These are phyloP conservation scores for Spatulosminthurus flaviceps DNA, from an alignment of 2,888 invertebrate species.

Conservation along the genomic window DNA sequence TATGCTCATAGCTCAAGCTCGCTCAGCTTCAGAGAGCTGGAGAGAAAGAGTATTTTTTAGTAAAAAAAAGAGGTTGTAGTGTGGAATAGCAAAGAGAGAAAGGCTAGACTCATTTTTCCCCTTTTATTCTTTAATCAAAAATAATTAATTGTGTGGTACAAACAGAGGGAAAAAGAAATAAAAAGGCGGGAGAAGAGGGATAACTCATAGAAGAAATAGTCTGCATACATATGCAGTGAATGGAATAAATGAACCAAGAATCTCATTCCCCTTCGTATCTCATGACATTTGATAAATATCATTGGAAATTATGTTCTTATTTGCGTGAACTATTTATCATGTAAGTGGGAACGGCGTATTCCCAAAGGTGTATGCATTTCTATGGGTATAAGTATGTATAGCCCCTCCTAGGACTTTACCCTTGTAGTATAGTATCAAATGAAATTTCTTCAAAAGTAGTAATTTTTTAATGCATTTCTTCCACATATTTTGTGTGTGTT, in stretches of 20 bases:
- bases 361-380: neutral
- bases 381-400: neutral
- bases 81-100: conserved; percentile 31
- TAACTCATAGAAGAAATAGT: neutral
- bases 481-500: too few relatives aligned
- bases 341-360: too few relatives aligned
- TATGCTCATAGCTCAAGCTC: neutral
- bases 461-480: too few relatives aligned
- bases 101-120: conserved; percentile 46
- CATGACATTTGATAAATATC: conserved; percentile 60
- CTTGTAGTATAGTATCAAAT: too few relatives aligned
- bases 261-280: conserved; percentile 18
- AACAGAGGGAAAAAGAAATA: conserved; percentile 18
- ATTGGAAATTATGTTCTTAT: conserved; percentile 49
- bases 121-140: conserved; percentile 60
- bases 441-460: too few relatives aligned
- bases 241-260: conserved; percentile 35
- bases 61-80: neutral
- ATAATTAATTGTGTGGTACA: conserved; percentile 61
- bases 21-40: too few relatives aligned
- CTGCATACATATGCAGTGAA: conserved; percentile 43
- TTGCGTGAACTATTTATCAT: too few relatives aligned
- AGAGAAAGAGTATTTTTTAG: neutral
- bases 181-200: neutral
- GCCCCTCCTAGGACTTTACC: too few relatives aligned